These are phyloP conservation scores for Halocynthia roretzi DNA, from an alignment of 23 tunicate species.

Conservation along the genomic window DNA sequence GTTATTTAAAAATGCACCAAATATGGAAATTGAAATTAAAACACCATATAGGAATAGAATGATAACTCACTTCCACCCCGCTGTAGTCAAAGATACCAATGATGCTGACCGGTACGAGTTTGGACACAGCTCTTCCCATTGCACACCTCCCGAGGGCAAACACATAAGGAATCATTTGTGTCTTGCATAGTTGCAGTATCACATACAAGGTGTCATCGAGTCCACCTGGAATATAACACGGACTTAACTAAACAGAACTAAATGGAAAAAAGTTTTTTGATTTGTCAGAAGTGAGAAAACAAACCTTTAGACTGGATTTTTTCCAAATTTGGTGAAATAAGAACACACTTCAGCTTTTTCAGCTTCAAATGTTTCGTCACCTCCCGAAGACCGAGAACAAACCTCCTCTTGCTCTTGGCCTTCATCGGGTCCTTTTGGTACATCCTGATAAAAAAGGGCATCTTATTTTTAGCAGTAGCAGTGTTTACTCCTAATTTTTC, in stretches of 20 bases:
- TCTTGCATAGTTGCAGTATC: constrained; percentile 71
- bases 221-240: constrained; percentile 64
- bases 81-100: constrained; percentile 95
- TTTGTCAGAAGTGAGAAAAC: background rate
- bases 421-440: constrained; percentile 86
- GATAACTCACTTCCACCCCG: constrained; percentile 71
- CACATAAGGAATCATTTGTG: constrained; percentile 71
- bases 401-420: constrained; percentile 76
- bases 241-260: background rate
- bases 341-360: constrained; percentile 85
- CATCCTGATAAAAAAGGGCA: constrained; percentile 23
- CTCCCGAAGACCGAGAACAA: constrained; percentile 97
- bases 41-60: too few relatives aligned
- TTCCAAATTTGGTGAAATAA: constrained; percentile 96
- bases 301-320: constrained; percentile 98
- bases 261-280: background rate
- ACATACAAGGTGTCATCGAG: constrained; percentile 87
- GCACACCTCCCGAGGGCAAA: constrained; percentile 97
- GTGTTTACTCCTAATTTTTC: too few relatives aligned
- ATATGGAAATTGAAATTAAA: too few relatives aligned
- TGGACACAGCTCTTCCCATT: constrained; percentile 91
- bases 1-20: too few relatives aligned
- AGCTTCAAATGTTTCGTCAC: constrained; percentile 96
- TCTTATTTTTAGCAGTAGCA: too few relatives aligned
- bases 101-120: constrained; percentile 94